Conservation (phyloP, 1,140 invertebrate species). For the Habropoda laboriosa region DNA sequence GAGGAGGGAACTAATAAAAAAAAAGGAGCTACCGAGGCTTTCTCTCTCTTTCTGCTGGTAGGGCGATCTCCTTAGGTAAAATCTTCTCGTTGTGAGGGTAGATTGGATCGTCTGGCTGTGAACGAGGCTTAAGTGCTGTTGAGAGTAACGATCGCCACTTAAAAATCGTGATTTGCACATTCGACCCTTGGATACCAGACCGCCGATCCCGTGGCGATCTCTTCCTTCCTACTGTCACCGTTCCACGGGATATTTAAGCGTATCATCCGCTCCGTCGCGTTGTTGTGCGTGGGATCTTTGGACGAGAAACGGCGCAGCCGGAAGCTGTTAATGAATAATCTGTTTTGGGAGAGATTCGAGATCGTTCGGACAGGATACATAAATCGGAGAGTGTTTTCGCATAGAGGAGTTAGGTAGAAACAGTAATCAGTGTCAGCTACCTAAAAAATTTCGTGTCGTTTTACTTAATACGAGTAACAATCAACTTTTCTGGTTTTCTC, state of each 20-base stretch:
- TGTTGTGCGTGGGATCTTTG: slow-evolving; percentile 16
- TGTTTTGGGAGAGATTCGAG: background rate
- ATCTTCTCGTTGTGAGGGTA: slow-evolving; percentile 28
- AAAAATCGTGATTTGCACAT: slow-evolving; percentile 71
- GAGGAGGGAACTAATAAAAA: slow-evolving; percentile 32
- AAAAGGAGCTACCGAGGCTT: background rate
- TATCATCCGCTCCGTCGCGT: slow-evolving; percentile 1
- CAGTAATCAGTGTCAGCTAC: no score
- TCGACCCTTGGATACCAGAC: slow-evolving; percentile 42
- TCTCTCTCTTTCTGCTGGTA: background rate
- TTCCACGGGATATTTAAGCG: slow-evolving; percentile 34
- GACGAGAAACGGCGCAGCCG: background rate
- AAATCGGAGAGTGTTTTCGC: no score
- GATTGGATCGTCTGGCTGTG: slow-evolving; percentile 4
- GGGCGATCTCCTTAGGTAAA: slow-evolving; percentile 17
- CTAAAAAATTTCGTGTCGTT: no score
- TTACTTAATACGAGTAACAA: no score
- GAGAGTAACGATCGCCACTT: slow-evolving; percentile 57
- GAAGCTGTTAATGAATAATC: slow-evolving; percentile 20
- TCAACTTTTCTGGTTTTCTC: no score
- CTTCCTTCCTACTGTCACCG: slow-evolving; percentile 53
- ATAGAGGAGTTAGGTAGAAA: no score
- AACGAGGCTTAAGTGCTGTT: slow-evolving; percentile 48
- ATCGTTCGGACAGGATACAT: background rate
- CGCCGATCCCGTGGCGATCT: slow-evolving; percentile 30